A percentile compares a stretch with the other conserved stretches of the same genome.
These are phyloP conservation scores for Synergus itoensis DNA, from an alignment of 2,888 invertebrate species.

Conservation along the genomic window DNA sequence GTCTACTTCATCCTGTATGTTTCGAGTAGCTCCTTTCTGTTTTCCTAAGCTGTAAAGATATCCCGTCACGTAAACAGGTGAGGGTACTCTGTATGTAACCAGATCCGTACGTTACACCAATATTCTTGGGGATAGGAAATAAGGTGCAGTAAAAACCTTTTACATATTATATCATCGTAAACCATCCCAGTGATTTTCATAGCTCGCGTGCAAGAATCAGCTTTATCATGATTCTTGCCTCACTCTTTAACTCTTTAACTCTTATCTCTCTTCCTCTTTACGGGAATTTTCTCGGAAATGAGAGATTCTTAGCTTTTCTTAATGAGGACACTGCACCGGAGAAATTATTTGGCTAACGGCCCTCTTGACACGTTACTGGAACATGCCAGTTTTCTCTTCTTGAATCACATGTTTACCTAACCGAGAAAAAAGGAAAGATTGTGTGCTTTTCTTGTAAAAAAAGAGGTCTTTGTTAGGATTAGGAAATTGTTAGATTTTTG, in stretches of 20 bases:
- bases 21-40: conserved; percentile 14
- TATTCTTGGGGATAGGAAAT: neutral
- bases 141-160: conserved; percentile 4
- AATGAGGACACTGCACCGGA: conserved; percentile 15
- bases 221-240: conserved; percentile 32
- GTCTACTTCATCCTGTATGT: neutral
- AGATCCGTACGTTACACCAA: conserved; percentile 10
- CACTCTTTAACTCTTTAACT: neutral
- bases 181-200: conserved; percentile 2
- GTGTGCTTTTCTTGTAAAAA: neutral
- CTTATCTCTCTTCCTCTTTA: neutral
- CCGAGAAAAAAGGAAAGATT: conserved; percentile 22
- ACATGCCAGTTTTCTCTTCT: conserved; percentile 11
- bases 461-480: neutral
- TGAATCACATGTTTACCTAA: conserved; percentile 15
- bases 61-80: conserved; percentile 1
- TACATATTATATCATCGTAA: conserved; percentile 27
- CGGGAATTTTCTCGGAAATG: conserved; percentile 3
- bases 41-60: conserved; percentile 10
- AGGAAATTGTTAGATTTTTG: neutral
- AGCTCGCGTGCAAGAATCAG: neutral
- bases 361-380: conserved; percentile 20
- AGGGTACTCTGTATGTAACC: conserved; percentile 8
- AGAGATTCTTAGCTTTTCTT: conserved; percentile 19
- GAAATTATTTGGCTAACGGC: conserved; percentile 30